Base-by-base conservation (phyloP, 2,797 vertebrate species). In the Megaceryle alcyon region DNA sequence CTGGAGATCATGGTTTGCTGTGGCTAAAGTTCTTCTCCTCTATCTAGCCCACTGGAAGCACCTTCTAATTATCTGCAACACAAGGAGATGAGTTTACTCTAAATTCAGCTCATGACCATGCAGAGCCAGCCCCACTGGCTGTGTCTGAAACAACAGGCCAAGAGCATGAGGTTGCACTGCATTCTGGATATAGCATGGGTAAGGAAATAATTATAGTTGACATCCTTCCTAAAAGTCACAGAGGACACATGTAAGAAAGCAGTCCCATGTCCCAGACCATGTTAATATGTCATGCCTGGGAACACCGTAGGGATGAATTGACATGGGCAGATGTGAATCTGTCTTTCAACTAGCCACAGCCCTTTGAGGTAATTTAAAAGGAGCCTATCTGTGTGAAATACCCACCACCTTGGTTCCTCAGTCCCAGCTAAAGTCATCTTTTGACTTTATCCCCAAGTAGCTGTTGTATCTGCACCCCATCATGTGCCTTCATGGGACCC, bases 391-490 rank as follows among this genome's bases (percentile, higher is more conserved):
- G 11, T 48, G 44, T 49, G 60, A 80, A 64, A 87, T 49, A 49
- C 1, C 60, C 48, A 43, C n/a, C 16, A 10, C 25, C 35, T 72
- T 66, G 21, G n/a, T 61, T 79, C n/a, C 23, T 61, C 60, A 63
- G 33, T 16, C 37, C 39, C 46, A 35, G 1, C 39, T 43, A 29
- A 53, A 44, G 17, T 56, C 17, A 18, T 63, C 56, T 76, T 76
- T 39, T 81, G 37, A 31, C 29, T 88, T 41, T 12, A 29, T 57
- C 25, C 28, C 19, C 3, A 21, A 3, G 66, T 14, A 56, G 35
- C 22, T 0, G 0, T 29, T 1, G 0, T 25, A 4, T 43, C 25
- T 16, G 16, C 48, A 41, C 39, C n/a, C 29, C 12, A 25, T 13
- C 4, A 2, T 2, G 0, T 79, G 59, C n/a, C 16, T 18, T 17